Evolutionary conservation across 2,888 invertebrate genomes (phyloP).

Genomic region (Shargacucullia verbasci): DNA sequence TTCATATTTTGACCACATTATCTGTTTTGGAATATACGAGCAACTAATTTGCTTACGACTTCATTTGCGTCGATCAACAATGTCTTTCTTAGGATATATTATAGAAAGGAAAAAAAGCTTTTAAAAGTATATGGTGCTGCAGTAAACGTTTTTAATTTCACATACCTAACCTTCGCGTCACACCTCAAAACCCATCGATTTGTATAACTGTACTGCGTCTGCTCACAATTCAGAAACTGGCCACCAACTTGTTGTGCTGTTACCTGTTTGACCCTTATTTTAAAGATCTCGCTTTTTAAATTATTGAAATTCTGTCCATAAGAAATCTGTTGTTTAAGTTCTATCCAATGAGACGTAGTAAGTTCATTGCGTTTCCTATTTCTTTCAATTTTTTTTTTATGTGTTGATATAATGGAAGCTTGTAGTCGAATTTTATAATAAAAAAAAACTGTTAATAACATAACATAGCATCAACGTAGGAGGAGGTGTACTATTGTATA

Average conservation of each 20-base stretch:
- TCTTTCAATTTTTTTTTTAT: too few relatives aligned
- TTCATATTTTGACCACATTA: slow-evolving; percentile 1
- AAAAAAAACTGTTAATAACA: too few relatives aligned
- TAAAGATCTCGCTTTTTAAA: slow-evolving; percentile 17
- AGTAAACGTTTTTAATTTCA: neutral
- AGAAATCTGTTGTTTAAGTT: neutral
- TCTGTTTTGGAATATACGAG: neutral
- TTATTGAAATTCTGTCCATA: slow-evolving; percentile 13
- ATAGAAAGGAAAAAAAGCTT: neutral
- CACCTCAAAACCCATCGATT: slow-evolving; percentile 45
- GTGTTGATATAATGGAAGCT: too few relatives aligned
- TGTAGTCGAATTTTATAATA: too few relatives aligned
- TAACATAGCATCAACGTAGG: too few relatives aligned
- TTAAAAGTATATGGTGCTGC: neutral
- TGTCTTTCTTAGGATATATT: neutral
- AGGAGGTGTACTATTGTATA: too few relatives aligned
- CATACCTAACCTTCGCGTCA: slow-evolving; percentile 1
- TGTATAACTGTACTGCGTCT: slow-evolving; percentile 51
- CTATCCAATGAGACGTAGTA: neutral
- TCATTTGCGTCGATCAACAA: too few relatives aligned
- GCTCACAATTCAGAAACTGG: slow-evolving; percentile 27
- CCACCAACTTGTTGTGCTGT: slow-evolving; percentile 35
- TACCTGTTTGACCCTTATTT: slow-evolving; percentile 48
- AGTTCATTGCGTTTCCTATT: too few relatives aligned
- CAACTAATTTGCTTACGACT: too few relatives aligned